Evolutionary conservation across 2,888 invertebrate species (phyloP), one percentile per base, ranked within the genome.

Genomic region (Pollenia angustigena): DNA sequence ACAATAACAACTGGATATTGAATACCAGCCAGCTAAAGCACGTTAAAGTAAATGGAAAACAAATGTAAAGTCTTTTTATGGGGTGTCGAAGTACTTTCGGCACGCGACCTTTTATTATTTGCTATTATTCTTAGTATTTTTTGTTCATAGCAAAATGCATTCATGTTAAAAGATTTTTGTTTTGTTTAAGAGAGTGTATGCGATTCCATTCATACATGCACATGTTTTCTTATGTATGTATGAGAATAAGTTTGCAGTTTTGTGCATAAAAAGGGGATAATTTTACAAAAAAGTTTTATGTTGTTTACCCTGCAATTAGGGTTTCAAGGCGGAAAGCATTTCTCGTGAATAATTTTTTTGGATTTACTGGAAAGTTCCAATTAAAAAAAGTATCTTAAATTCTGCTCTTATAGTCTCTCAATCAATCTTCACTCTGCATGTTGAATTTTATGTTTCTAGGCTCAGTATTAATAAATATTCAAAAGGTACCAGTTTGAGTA

Each of bases 51-150:
- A 32, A 66, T 72, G 40, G 50, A 79, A 60, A 71, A 60, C n/a
- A 74, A 85, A 85, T 89, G 90, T 90, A 89, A 89, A 91, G 89
- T 91, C 90, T 90, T 89, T 91, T 90, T 89, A 90, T 91, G 90
- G 92, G 92, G 93, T 93, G 93, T 92, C 91, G 91, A 91, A 92
- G 93, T 91, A 91, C 92, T 92, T 91, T 89, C 89, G 91, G 92
- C 92, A 92, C 92, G 93, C 92, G 93, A 93, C 92, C 92, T 87
- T 78, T 87, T 85, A 82, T 85, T 85, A 44, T 81, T 76, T 76
- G 69, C 69, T 40, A 54, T 54, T 62, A 56, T 74, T 62, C 40
- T n/a, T 1, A 16, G 7, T 12, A 50, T 66, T 58, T 23, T 14
- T 64, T 64, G 11, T 64, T 66, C 23, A 8, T 18, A 46, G 60